A percentile compares a stretch with the other conserved stretches of the same genome.
phyloP scores from a whole-genome alignment of 2,113 vertebrate genomes.

The Mus musculus region GRCm39 chr16:86532001-86532500 shows the following conservation, averaged over 20 bases:
- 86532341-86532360: not conserved
- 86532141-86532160: not conserved
- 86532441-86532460: not conserved
- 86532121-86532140: not conserved
- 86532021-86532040: not conserved
- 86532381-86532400: not conserved
- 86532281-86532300: not conserved
- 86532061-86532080: not conserved
- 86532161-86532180: not conserved
- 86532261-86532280: not conserved
- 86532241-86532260: not conserved
- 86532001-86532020: not conserved
- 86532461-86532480: not conserved
- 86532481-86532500: not conserved
- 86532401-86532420: not conserved
- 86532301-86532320: not conserved
- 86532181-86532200: not conserved
- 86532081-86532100: not conserved
- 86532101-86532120: not conserved
- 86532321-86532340: not conserved
- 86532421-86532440: not conserved
- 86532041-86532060: not conserved
- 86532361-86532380: conserved; percentile 9
- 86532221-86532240: not conserved
- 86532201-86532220: not conserved